phyloP scores from a whole-genome alignment of 2,797 vertebrate species.

The Novumbra hubbsi region DNA sequence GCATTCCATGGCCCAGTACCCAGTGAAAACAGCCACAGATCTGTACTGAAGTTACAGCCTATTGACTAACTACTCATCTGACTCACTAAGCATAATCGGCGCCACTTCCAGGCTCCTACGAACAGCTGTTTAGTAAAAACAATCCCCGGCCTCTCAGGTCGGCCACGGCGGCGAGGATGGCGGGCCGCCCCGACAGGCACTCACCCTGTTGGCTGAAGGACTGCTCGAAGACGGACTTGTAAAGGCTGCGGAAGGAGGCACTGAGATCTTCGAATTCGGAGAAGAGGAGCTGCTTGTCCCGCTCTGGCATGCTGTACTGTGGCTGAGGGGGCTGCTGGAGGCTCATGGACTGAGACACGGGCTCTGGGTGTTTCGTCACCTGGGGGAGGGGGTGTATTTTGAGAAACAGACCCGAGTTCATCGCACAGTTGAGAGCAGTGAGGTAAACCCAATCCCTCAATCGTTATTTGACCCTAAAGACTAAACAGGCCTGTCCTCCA shows the following conservation, averaged over 20 bases:
- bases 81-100: conserved; percentile 54
- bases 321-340: conserved; percentile 72
- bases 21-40: conserved; percentile 35
- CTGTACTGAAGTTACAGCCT: conserved; percentile 34
- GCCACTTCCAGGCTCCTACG: conserved; percentile 46
- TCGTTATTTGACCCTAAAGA: background rate
- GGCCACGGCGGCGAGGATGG: background rate
- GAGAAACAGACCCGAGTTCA: background rate
- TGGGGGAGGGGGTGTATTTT: conserved; percentile 42
- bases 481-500: background rate
- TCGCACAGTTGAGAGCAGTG: background rate
- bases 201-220: conserved; percentile 91
- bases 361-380: conserved; percentile 87
- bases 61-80: conserved; percentile 52
- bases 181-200: conserved; percentile 29
- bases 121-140: conserved; percentile 26
- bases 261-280: conserved; percentile 95
- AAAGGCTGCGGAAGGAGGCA: conserved; percentile 94
- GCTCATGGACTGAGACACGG: conserved; percentile 83
- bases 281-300: conserved; percentile 88
- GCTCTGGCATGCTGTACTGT: conserved; percentile 88
- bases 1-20: conserved; percentile 24
- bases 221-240: conserved; percentile 93
- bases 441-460: background rate
- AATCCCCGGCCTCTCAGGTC: background rate